Conservation (phyloP, 2,888 invertebrate genomes). For the Ligdia adustata region DNA sequence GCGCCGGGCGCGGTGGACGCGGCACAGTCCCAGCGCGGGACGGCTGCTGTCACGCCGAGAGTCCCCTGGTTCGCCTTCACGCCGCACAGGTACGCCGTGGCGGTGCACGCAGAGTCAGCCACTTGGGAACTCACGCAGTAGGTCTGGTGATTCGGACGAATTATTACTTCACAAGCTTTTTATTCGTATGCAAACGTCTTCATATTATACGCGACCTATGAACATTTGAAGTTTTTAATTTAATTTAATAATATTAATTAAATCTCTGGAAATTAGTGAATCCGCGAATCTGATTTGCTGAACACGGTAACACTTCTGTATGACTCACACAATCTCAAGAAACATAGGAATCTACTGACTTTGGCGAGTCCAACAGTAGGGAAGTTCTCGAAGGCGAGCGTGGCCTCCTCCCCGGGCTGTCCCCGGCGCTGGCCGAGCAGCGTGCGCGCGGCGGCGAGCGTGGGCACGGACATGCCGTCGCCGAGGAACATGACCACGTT, state of each 20-base stretch:
- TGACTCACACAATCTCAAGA: no score
- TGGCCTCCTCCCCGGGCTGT: slow-evolving; percentile 81
- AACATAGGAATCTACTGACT: slow-evolving; percentile 29
- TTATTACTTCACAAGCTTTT: no score
- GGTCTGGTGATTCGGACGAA: slow-evolving; percentile 72
- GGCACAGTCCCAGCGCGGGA: slow-evolving; percentile 84
- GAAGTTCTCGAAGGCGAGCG: slow-evolving; percentile 85
- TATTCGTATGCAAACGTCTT: no score
- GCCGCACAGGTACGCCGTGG: slow-evolving; percentile 87
- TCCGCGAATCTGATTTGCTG: no score
- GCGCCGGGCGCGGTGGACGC: slow-evolving; percentile 73
- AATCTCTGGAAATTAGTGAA: no score
- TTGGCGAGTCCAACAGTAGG: slow-evolving; percentile 77
- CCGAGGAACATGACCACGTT: slow-evolving; percentile 88
- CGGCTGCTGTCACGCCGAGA: slow-evolving; percentile 86
- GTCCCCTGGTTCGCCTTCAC: slow-evolving; percentile 86
- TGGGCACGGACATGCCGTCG: slow-evolving; percentile 89
- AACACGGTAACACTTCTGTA: no score
- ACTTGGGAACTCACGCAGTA: slow-evolving; percentile 85
- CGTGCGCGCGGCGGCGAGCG: slow-evolving; percentile 85
- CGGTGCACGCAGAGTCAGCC: slow-evolving; percentile 88
- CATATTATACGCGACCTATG: no score
- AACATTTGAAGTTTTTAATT: no score
- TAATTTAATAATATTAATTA: no score
- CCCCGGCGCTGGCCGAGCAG: slow-evolving; percentile 82